phyloP scores from a whole-genome alignment of 2,888 invertebrate species.

The Epinotia demarniana region DNA sequence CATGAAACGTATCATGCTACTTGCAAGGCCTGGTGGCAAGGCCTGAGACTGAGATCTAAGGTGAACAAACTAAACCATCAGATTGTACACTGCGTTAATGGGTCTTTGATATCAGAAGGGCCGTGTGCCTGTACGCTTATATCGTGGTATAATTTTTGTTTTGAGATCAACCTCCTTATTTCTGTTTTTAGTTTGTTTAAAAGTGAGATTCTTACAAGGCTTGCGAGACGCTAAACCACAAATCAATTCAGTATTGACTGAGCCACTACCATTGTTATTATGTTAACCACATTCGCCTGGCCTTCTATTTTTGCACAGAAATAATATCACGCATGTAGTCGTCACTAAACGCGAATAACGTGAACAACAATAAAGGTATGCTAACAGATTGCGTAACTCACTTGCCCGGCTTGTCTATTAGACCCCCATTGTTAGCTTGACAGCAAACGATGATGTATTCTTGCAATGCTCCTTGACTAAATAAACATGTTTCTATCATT shows the following conservation, averaged over 20 bases:
- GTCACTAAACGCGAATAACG: neutral
- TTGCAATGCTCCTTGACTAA: constrained; percentile 94
- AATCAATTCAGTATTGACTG: neutral
- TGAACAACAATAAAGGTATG: constrained; percentile 4
- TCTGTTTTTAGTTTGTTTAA: neutral
- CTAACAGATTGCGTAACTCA: constrained; percentile 72
- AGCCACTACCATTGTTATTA: neutral
- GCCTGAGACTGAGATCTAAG: no score
- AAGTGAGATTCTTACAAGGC: no score
- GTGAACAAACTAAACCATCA: no score
- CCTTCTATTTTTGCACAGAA: neutral
- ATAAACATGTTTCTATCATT: constrained; percentile 87
- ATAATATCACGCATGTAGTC: neutral
- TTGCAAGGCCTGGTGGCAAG: no score
- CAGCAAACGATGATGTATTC: constrained; percentile 98
- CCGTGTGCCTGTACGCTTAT: neutral
- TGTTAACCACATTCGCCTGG: neutral
- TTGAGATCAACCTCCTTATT: neutral
- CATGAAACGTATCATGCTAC: no score
- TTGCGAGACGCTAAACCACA: no score
- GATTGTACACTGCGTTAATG: neutral
- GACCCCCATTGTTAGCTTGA: constrained; percentile 93
- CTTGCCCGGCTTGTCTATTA: constrained; percentile 98
- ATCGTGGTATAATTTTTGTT: neutral
- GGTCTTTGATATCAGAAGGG: neutral